Percentiles rank a stretch among this genome's conserved stretches.
phyloP scores from a whole-genome alignment of 2,113 vertebrate species.

The Romanogobio albipinnatus region DNA sequence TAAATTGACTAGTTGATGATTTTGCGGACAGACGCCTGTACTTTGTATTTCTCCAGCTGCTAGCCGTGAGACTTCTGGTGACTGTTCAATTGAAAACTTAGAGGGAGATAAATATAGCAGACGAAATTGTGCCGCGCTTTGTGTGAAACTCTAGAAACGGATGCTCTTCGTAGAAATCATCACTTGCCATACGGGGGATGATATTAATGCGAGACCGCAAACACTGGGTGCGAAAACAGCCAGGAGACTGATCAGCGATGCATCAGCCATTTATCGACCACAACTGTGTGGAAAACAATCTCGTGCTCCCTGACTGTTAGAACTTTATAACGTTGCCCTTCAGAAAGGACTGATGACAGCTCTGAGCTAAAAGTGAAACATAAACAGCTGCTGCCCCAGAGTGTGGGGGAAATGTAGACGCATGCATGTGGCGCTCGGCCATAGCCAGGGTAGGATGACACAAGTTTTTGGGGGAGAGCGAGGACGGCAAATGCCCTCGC shows the following conservation, averaged over 20 bases:
- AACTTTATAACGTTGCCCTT: slow-evolving; percentile 62
- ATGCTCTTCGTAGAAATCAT: slow-evolving; percentile 37
- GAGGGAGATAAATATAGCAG: slow-evolving; percentile 29
- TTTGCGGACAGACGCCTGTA: not conserved
- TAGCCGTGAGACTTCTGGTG: slow-evolving; percentile 8
- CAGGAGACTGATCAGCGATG: slow-evolving; percentile 42
- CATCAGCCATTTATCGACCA: slow-evolving; percentile 44
- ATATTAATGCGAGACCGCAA: slow-evolving; percentile 31
- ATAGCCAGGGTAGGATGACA: slow-evolving; percentile 53
- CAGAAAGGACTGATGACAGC: slow-evolving; percentile 62
- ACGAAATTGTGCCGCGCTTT: slow-evolving; percentile 8
- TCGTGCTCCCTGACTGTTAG: slow-evolving; percentile 43
- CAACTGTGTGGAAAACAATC: slow-evolving; percentile 48
- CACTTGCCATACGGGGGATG: slow-evolving; percentile 25
- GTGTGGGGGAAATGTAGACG: slow-evolving; percentile 57
- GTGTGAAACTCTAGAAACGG: slow-evolving; percentile 41
- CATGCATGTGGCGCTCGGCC: slow-evolving; percentile 53
- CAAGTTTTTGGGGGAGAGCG: slow-evolving; percentile 41
- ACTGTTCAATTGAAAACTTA: slow-evolving; percentile 36
- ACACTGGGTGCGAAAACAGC: slow-evolving; percentile 42
- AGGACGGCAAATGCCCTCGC: slow-evolving; percentile 50
- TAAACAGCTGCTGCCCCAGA: slow-evolving; percentile 67
- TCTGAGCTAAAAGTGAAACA: slow-evolving; percentile 68
- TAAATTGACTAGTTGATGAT: slow-evolving; percentile 13
- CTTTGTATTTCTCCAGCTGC: slow-evolving; percentile 23